Percentiles rank a stretch among this genome's conserved stretches.
Conservation (phyloP, 1,140 invertebrate genomes). For the Orchesella cincta region DNA sequence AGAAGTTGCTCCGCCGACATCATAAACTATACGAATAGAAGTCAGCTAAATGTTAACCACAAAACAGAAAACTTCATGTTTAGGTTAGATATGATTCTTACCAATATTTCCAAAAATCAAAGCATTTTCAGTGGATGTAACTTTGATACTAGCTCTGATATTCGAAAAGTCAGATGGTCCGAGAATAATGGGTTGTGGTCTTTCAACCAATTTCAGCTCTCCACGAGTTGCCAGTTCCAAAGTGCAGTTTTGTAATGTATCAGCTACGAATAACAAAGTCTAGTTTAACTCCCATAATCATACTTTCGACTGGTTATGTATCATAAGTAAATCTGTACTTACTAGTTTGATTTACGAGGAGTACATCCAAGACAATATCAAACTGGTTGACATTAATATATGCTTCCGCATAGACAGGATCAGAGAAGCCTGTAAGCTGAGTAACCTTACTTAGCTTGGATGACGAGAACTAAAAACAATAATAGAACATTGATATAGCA, state of each 20-base stretch:
- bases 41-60: neutral
- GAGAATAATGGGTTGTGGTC: conserved; percentile 90
- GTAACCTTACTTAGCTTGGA: conserved; percentile 78
- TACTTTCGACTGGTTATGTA: neutral
- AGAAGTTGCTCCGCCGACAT: conserved; percentile 87
- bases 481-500: conserved; percentile 54
- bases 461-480: conserved; percentile 57
- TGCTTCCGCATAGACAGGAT: conserved; percentile 98
- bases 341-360: conserved; percentile 97
- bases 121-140: conserved; percentile 96
- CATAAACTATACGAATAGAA: conserved; percentile 73
- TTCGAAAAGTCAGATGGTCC: conserved; percentile 96
- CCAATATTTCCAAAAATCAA: conserved; percentile 99
- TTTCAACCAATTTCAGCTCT: conserved; percentile 96
- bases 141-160: conserved; percentile 95
- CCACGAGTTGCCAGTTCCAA: conserved; percentile 96
- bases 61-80: conserved; percentile 24
- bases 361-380: conserved; percentile 94
- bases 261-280: conserved; percentile 58
- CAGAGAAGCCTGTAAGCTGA: conserved; percentile 99
- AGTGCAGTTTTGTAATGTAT: conserved; percentile 97
- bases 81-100: conserved; percentile 53
- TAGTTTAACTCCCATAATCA: no score
- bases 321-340: conserved; percentile 34
- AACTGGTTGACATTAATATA: conserved; percentile 99